Percentiles rank a stretch among this genome's conserved stretches.
Evolutionary conservation across 2,113 vertebrate species (phyloP).

Genomic region (Grus americana): DNA sequence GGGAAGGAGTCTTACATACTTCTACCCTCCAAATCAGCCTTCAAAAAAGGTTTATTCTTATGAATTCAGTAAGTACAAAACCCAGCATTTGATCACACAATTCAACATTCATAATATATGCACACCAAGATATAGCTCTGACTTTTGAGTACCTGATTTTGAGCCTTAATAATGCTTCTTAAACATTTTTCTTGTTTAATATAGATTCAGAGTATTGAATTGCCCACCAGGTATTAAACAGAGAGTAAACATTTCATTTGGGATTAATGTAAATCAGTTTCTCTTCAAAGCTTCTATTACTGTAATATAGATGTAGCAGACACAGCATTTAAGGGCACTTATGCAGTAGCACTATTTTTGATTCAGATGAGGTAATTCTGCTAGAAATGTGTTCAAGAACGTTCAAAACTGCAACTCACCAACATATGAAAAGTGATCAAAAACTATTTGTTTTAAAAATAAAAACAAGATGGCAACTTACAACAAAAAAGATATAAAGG

Average conservation of each 20-base stretch:
- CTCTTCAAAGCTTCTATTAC: constrained; percentile 16
- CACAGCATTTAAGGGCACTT: constrained; percentile 24
- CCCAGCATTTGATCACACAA: not conserved
- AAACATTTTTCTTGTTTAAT: not conserved
- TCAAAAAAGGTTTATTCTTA: not conserved
- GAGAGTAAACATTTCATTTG: constrained; percentile 36
- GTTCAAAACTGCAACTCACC: not conserved
- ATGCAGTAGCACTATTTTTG: not conserved
- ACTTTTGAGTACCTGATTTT: not conserved
- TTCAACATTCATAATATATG: not conserved
- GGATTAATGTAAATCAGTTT: constrained; percentile 1
- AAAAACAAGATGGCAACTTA: not conserved
- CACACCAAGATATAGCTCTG: not conserved
- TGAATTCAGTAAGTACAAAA: not conserved
- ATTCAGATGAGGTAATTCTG: constrained; percentile 22
- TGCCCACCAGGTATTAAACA: constrained; percentile 20
- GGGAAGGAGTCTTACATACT: not conserved
- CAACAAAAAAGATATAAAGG: not conserved
- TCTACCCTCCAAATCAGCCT: not conserved
- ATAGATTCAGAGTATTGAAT: not conserved
- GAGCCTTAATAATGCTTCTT: not conserved
- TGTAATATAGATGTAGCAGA: not conserved
- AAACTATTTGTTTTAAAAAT: not conserved
- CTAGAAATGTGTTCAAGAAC: not conserved
- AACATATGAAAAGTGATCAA: not conserved